Evolutionary conservation across 2,888 invertebrate species (phyloP), one percentile per base, ranked within the genome.

Genomic region (Ormyrus thymus): DNA sequence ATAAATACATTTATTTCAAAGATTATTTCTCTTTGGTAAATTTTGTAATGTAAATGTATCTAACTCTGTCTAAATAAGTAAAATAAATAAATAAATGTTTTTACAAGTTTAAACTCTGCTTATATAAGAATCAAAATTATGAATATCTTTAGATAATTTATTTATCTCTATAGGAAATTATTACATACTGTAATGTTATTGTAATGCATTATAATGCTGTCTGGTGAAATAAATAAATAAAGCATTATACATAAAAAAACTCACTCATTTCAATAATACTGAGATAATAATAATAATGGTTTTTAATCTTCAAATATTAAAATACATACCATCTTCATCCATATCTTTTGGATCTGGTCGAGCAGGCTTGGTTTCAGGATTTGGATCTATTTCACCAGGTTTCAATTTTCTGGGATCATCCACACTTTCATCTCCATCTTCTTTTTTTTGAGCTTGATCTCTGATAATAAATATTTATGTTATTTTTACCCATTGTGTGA

Each of bases 321-420:
- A 15, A 29, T 55, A 65, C 59, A 58, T 90, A 96, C 97, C 98
- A 93, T 99, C 99, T 93, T 99, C 99, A 91, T 99, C 99, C 99
- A 99, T 99, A 88, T 99, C 99, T 86, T 99, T 97, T 1, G 99
- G 99, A 91, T 99, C 99, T 0, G 99, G 99, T 70, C 99, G 92
- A 0, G 99, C 99, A 4, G 99, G 99, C 90, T 99, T 99, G 0
- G 99, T 99, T 91, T 99, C 99, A 9, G 99, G 99, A 91, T 99
- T 99, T 0, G 99, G 99, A 91, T 99, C 99, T 86, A 99, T 99
- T 92, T 99, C 99, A 46, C 99, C 99, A 0, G 99, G 99, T 89
- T 98, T 98, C 59, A 99, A 92, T 89, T 99, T 99, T 53, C 99
- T 93, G 0, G 99, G 98, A 91, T 99, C 99, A 91, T 97, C 97